phyloP scores from a whole-genome alignment of 2,888 invertebrate species.

The Bimastos eiseni region DNA sequence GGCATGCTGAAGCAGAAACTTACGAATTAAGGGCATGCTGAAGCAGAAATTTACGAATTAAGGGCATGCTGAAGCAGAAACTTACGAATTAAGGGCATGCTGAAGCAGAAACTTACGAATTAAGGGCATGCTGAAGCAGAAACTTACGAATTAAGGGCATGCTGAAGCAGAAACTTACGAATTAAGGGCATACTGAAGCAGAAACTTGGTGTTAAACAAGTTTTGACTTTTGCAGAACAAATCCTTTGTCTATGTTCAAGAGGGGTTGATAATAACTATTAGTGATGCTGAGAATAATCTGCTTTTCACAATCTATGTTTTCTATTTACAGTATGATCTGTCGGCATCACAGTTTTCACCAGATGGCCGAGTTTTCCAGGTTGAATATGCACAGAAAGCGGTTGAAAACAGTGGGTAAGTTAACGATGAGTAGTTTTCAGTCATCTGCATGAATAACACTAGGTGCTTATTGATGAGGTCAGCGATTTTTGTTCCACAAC shows the following conservation, averaged over 20 bases:
- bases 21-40: no score
- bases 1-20: no score
- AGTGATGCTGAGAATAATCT: not conserved
- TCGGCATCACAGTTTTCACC: slow-evolving; percentile 99
- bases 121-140: no score
- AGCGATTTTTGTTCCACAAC: not conserved
- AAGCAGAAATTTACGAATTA: no score
- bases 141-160: no score
- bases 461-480: not conserved
- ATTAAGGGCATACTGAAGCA: no score
- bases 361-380: slow-evolving; percentile 97
- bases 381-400: slow-evolving; percentile 98
- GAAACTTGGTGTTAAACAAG: no score
- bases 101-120: no score
- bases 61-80: no score
- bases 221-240: no score
- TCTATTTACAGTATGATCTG: slow-evolving; percentile 81
- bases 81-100: no score
- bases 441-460: not conserved
- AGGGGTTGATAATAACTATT: not conserved
- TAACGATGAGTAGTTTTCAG: not conserved
- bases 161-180: no score
- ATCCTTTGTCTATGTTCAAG: not conserved
- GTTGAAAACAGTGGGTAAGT: slow-evolving; percentile 89
- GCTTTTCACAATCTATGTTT: not conserved